Evolutionary conservation across 2,797 vertebrate genomes (phyloP).

Genomic region (Psittacula echo): DNA sequence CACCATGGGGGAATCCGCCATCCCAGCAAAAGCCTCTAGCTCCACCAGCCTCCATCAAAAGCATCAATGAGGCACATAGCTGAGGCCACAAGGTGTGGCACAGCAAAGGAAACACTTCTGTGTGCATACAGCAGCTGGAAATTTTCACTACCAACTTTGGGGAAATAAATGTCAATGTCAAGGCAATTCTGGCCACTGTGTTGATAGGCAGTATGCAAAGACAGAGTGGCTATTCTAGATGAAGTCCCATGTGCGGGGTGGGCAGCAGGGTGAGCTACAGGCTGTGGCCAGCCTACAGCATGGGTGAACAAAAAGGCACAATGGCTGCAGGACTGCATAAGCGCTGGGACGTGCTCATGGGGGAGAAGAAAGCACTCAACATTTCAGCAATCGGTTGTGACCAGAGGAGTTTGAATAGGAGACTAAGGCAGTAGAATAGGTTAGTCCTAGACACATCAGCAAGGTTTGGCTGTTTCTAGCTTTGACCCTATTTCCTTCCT

Average conservation of each 20-base stretch:
- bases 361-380: not conserved
- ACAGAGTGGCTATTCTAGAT: not conserved
- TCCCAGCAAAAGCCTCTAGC: not conserved
- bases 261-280: not conserved
- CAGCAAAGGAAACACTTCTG: not conserved
- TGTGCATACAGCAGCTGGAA: not conserved
- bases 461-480: not conserved
- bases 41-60: not conserved
- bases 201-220: not conserved
- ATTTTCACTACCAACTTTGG: not conserved
- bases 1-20: fast-evolving
- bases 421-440: not conserved
- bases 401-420: not conserved
- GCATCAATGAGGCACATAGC: fast-evolving
- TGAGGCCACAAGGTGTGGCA: fast-evolving
- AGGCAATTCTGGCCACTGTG: not conserved
- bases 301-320: not conserved
- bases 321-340: not conserved
- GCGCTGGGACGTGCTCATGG: not conserved
- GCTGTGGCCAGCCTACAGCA: fast-evolving
- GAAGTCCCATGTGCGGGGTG: not conserved
- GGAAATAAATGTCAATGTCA: not conserved
- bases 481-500: not conserved
- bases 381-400: not conserved
- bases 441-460: not conserved